A percentile compares a stretch with the other conserved stretches of the same genome.
These are phyloP conservation scores for Paramuricea clavata DNA, from an alignment of 92 coral and sea anemone genomes.

Conservation along the genomic window DNA sequence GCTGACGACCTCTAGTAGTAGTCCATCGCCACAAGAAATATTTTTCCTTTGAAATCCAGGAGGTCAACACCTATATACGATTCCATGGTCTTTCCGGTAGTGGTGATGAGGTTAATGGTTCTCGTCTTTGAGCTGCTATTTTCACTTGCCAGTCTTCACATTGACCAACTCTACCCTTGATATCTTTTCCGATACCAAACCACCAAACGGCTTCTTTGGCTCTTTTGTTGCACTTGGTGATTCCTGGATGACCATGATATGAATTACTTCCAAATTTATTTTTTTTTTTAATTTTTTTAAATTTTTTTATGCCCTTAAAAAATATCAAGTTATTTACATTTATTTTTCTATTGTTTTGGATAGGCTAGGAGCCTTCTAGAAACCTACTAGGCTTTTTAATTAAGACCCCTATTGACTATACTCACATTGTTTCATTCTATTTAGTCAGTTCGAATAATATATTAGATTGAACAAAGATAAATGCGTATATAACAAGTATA, in stretches of 20 bases:
- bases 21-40: slow-evolving; percentile 50
- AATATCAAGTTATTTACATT: too few relatives aligned
- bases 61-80: slow-evolving; percentile 58
- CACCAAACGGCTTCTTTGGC: slow-evolving; percentile 38
- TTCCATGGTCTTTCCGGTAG: slow-evolving; percentile 59
- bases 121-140: slow-evolving; percentile 25
- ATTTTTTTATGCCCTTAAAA: too few relatives aligned
- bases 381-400: too few relatives aligned
- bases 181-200: slow-evolving; percentile 57
- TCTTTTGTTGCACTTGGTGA: slow-evolving; percentile 7
- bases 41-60: slow-evolving; percentile 26
- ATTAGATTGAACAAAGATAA: too few relatives aligned
- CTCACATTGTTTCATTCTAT: too few relatives aligned
- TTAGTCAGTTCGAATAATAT: too few relatives aligned
- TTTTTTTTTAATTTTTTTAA: too few relatives aligned
- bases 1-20: slow-evolving; percentile 53
- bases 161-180: slow-evolving; percentile 36
- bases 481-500: too few relatives aligned
- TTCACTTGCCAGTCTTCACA: slow-evolving; percentile 54
- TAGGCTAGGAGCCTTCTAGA: too few relatives aligned
- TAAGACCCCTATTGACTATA: too few relatives aligned
- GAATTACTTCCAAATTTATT: background rate
- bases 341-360: too few relatives aligned
- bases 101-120: slow-evolving; percentile 47
- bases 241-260: slow-evolving; percentile 11